Conservation (phyloP, 2,888 invertebrate species). For the Caenorhabditis sp. region DNA sequence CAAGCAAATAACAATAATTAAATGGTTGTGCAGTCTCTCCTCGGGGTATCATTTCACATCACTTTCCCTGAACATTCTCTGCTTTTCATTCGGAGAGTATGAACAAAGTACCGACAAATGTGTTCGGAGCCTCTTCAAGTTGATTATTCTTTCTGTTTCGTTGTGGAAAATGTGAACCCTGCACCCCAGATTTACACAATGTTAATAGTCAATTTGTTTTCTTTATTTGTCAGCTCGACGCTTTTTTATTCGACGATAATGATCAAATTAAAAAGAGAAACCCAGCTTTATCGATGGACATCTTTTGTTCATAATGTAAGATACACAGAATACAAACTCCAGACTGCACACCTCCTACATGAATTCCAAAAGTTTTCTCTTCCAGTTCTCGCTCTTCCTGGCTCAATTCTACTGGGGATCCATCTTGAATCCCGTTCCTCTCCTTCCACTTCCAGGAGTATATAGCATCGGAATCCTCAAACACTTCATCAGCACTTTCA, state of each 20-base stretch:
- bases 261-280: neutral
- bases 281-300: neutral
- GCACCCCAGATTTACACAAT: neutral
- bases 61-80: too few species aligned
- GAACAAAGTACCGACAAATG: too few species aligned
- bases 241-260: neutral
- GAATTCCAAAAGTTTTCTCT: neutral
- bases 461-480: conserved; percentile 19
- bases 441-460: conserved; percentile 34
- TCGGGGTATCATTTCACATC: too few species aligned
- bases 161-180: neutral
- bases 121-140: neutral
- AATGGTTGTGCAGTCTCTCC: too few species aligned
- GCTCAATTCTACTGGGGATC: conserved; percentile 48
- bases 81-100: too few species aligned
- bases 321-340: neutral
- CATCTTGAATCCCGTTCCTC: conserved; percentile 35
- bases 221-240: neutral
- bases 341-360: too few species aligned
- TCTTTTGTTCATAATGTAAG: conserved; percentile 28
- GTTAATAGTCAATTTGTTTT: neutral
- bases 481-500: conserved; percentile 16
- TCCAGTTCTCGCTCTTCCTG: conserved; percentile 33
- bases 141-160: neutral
- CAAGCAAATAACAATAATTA: too few species aligned